A percentile compares a stretch with the other conserved stretches of the same genome.
phyloP scores from a whole-genome alignment of 2,797 vertebrate species.

The Paramormyrops hopkinsi region DNA sequence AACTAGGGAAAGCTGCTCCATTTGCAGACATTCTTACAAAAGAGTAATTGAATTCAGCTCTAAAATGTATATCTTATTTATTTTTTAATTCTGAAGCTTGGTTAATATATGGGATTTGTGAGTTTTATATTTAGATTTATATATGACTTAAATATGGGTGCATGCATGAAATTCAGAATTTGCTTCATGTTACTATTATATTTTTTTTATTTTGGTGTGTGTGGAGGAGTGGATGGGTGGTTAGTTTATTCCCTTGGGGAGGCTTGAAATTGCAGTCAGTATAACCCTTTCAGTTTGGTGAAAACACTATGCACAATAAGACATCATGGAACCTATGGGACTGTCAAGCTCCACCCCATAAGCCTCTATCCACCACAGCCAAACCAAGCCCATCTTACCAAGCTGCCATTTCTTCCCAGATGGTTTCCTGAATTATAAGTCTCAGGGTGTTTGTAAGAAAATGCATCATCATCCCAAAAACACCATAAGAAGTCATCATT shows the following conservation, averaged over 20 bases:
- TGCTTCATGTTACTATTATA: neutral
- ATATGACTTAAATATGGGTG: neutral
- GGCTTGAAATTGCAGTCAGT: neutral
- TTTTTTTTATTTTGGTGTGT: neutral
- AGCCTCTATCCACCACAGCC: neutral
- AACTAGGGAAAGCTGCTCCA: neutral
- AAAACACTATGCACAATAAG: neutral
- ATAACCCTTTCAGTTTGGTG: neutral
- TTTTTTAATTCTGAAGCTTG: neutral
- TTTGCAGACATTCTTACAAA: neutral
- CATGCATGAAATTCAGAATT: neutral
- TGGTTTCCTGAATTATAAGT: conserved; percentile 8
- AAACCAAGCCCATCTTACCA: neutral
- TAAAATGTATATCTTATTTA: neutral
- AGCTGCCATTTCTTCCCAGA: conserved; percentile 11
- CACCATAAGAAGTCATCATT: conserved; percentile 45
- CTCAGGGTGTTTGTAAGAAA: conserved; percentile 24
- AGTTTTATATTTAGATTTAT: neutral
- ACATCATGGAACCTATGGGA: neutral
- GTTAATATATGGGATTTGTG: neutral
- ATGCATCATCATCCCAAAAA: conserved; percentile 28
- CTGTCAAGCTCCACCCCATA: neutral
- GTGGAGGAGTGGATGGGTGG: neutral
- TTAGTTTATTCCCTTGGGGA: neutral
- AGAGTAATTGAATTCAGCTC: neutral